Base-by-base conservation (phyloP, 64 coral and sea anemone genomes). In the Trachythela sp. region DNA sequence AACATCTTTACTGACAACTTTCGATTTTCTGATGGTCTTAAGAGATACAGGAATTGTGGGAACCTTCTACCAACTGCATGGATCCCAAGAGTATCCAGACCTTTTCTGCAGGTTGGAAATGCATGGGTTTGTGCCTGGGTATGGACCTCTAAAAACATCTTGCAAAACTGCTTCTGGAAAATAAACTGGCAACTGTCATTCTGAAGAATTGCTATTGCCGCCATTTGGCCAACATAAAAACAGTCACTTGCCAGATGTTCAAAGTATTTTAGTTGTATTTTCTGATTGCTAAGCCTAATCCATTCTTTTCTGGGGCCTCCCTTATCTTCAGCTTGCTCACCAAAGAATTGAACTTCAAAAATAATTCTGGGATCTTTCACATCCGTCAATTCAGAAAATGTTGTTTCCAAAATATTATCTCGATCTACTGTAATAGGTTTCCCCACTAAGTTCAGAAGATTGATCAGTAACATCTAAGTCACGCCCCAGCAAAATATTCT, bases 331-430 rank as follows among this genome's bases (percentile, higher is more conserved):
- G n/a, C n/a, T n/a, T n/a, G n/a, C n/a, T n/a, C n/a, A n/a, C n/a
- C n/a, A n/a, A n/a, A n/a, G n/a, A n/a, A n/a, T n/a, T n/a, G n/a
- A n/a, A n/a, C 88, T 22, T 89, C 24, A 33, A 83, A 83, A 49
- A 70, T 89, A 34, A 83, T 15, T 24, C 88, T 89, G 32, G 70
- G 70, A 31, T 89, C 70, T 77, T 52, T 40, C 9, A 89, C 48
- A 76, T 33, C 48, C 34, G 77, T 89, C 29, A 89, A 83, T 37
- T 89, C 88, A 33, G 39, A 54, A 89, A 83, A 45, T 41, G 88
- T 89, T 35, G 70, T 77, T 43, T 80, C 88, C 1, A 83, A 50
- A 43, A 83, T 43, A 41, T 89, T 80, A 35, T 89, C 71, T 48
- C 48, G 64, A 34, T 89, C 88, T 30, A 89, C 70, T 31, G 39